Evolutionary conservation across 2,113 vertebrate species (phyloP).

Genomic region (Myocastor coypus): DNA sequence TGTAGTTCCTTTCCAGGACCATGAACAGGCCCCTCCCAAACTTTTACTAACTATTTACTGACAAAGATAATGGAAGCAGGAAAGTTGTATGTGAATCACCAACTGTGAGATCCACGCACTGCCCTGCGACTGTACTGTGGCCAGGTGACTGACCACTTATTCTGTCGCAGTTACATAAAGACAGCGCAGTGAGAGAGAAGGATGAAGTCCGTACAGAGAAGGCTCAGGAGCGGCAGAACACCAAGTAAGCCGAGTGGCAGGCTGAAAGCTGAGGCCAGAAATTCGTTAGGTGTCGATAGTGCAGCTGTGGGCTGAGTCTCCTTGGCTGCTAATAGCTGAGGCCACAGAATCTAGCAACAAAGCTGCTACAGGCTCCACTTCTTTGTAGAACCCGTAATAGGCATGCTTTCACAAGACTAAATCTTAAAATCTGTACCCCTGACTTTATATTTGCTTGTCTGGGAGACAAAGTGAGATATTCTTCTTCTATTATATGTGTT

Average conservation of each 20-base stretch:
- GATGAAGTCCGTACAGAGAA: background rate
- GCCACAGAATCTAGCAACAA: background rate
- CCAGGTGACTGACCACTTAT: slow-evolving; percentile 74
- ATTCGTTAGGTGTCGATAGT: background rate
- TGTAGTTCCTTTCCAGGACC: background rate
- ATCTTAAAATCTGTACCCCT: background rate
- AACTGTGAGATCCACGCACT: slow-evolving; percentile 66
- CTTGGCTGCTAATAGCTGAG: background rate
- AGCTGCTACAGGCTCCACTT: background rate
- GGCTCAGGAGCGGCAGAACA: background rate
- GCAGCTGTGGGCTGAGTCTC: background rate
- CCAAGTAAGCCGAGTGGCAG: background rate
- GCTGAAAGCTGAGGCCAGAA: background rate
- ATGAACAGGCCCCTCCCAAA: slow-evolving; percentile 67
- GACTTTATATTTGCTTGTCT: background rate
- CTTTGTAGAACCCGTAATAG: background rate
- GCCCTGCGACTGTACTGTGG: background rate
- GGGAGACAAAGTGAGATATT: background rate
- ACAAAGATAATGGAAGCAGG: slow-evolving; percentile 80
- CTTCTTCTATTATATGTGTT: background rate
- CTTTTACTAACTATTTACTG: slow-evolving; percentile 78
- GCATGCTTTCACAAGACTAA: background rate
- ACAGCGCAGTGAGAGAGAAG: background rate
- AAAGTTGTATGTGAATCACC: slow-evolving; percentile 74
- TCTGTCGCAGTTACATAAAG: slow-evolving; percentile 25